These are phyloP conservation scores for Achatina immaculata DNA, from an alignment of 1,140 invertebrate genomes.

Conservation along the genomic window DNA sequence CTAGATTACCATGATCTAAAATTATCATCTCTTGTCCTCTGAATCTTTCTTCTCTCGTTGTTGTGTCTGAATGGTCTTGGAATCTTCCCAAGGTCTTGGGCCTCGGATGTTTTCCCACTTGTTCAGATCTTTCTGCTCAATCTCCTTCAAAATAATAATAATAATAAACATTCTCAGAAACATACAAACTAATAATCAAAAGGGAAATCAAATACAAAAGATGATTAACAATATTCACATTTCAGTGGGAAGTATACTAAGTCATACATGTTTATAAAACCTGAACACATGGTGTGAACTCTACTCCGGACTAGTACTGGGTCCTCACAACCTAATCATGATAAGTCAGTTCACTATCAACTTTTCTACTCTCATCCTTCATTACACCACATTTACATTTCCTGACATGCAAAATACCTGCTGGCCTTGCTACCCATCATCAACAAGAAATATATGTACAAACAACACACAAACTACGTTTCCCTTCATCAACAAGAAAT, in stretches of 20 bases:
- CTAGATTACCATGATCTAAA: background rate
- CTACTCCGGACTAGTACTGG: background rate
- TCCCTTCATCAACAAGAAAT: too few relatives aligned
- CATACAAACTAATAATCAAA: background rate
- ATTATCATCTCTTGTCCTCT: too few relatives aligned
- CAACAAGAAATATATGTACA: too few relatives aligned
- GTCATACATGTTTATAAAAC: background rate
- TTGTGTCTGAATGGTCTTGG: constrained; percentile 52
- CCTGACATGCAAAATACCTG: too few relatives aligned
- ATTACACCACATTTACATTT: too few relatives aligned
- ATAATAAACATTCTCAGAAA: background rate
- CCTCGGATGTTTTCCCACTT: constrained; percentile 85
- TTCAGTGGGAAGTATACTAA: background rate
- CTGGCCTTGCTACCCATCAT: too few relatives aligned
- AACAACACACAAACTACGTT: too few relatives aligned
- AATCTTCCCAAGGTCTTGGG: constrained; percentile 84
- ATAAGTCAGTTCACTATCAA: too few relatives aligned
- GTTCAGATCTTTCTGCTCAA: constrained; percentile 76
- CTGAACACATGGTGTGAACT: background rate
- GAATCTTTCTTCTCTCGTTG: constrained; percentile 43
- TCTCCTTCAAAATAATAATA: constrained; percentile 39
- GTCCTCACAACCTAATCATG: background rate
- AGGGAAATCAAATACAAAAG: background rate
- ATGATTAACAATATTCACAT: background rate
- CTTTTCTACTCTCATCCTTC: too few relatives aligned